These are phyloP conservation scores for Himantopus leucocephalus DNA, from an alignment of 2,113 vertebrate species.

Conservation along the genomic window DNA sequence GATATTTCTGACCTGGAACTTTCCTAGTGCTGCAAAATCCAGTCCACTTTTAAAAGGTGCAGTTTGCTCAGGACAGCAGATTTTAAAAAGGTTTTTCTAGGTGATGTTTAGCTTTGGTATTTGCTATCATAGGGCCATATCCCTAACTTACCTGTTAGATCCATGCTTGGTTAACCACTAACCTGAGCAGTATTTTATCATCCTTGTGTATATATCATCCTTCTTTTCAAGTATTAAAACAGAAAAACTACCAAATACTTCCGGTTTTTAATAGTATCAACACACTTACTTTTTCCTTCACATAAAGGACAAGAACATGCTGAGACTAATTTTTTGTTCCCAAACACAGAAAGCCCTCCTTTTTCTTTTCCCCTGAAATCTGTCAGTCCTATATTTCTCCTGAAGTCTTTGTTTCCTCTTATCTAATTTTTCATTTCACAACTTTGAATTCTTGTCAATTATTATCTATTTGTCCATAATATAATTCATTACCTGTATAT, in stretches of 20 bases:
- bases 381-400: neutral
- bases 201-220: neutral
- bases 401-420: neutral
- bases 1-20: neutral
- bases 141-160: neutral
- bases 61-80: neutral
- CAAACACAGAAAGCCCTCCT: neutral
- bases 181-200: neutral
- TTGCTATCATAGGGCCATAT: neutral
- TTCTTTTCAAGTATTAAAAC: neutral
- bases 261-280: neutral
- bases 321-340: neutral
- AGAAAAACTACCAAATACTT: neutral
- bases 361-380: neutral
- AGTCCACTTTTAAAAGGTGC: neutral
- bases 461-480: neutral
- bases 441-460: neutral
- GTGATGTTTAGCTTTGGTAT: neutral
- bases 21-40: neutral
- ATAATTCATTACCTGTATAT: neutral
- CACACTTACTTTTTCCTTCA: neutral
- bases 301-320: neutral
- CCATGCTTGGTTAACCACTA: neutral
- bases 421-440: neutral
- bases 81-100: neutral